phyloP scores from a whole-genome alignment of 2,888 invertebrate genomes.

The Pristionchus japonicus region DNA sequence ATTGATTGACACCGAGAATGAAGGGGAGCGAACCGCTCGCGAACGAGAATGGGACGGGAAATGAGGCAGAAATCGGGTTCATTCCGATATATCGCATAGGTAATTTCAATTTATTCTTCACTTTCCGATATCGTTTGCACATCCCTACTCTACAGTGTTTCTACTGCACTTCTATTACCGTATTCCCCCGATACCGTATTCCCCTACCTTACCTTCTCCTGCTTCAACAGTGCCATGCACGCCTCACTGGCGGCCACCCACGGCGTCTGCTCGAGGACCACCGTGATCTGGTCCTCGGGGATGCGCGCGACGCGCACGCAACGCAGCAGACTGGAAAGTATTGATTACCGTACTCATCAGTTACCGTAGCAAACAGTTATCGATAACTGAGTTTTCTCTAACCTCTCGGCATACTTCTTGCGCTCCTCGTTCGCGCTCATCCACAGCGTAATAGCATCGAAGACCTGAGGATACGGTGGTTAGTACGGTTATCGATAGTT shows the following conservation, averaged over 20 bases:
- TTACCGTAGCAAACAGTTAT: not conserved
- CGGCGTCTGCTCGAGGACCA: slow-evolving; percentile 78
- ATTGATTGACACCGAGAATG: too few relatives aligned
- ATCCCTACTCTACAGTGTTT: not conserved
- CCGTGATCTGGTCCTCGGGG: slow-evolving; percentile 86
- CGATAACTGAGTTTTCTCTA: not conserved
- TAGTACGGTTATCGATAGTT: not conserved
- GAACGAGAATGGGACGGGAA: too few relatives aligned
- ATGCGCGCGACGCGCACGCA: slow-evolving; percentile 86
- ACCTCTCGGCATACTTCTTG: not conserved
- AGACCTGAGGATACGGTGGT: slow-evolving; percentile 79
- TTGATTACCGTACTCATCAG: not conserved
- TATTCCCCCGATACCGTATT: not conserved
- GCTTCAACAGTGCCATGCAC: slow-evolving; percentile 62
- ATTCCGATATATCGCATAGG: too few relatives aligned
- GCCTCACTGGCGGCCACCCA: slow-evolving; percentile 81
- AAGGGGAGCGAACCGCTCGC: too few relatives aligned
- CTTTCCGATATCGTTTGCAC: too few relatives aligned
- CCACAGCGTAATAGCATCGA: slow-evolving; percentile 88
- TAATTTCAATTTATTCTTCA: too few relatives aligned
- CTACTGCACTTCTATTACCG: too few relatives aligned
- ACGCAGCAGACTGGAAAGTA: slow-evolving; percentile 79
- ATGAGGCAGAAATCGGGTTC: too few relatives aligned
- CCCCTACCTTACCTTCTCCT: slow-evolving; percentile 40
- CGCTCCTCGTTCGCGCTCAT: slow-evolving; percentile 81